Base-by-base conservation (phyloP, 1,140 invertebrate species). In the Drosophila asahinai region DNA sequence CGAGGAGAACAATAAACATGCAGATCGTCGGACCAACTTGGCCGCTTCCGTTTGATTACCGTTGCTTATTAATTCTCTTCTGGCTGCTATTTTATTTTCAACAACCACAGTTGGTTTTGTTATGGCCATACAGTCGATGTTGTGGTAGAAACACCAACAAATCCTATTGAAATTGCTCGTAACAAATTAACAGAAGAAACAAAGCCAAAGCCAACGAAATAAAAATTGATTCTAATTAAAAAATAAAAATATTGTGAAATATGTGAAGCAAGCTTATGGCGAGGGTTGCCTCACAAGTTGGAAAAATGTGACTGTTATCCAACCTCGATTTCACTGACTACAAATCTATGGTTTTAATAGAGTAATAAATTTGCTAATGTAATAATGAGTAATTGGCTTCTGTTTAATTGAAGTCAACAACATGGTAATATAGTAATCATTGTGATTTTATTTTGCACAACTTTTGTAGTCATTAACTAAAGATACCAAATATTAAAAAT, bases 11-110 rank as follows among this genome's bases (percentile, higher is more conserved):
- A 58, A 64, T 48, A 70, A 62, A 57, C 59, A 61, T 61, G 57
- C 30, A 73, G 64, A 68, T 64, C 62, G 60, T 6, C 33, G 4
- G 30, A 40, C 30, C 54, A 86, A 75, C 78, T 82, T 82, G 64
- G 36, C 36, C 59, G 77, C 84, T 87, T 87, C 84, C 84, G 84
- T 90, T 87, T 81, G 74, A 87, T 86, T 86, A 81, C 82, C 47
- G 59, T 70, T 73, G 54, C 54, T 73, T 80, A 74, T 74, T 66
- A 51, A 40, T 49, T 72, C 25, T 33, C 27, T 33, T 51, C 47
- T 70, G 42, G 54, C 33, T 61, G 33, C 22, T 25, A 25, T 25
- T 25, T 25, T 67, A 40, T 66, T 64, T 66, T 7, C 5, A n/a
- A 15, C 42, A 51, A 51, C 48, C 48, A 51, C 48, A n/a, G 43